Evolutionary conservation across 2,797 vertebrate species (phyloP).

Genomic region (Merluccius polli): DNA sequence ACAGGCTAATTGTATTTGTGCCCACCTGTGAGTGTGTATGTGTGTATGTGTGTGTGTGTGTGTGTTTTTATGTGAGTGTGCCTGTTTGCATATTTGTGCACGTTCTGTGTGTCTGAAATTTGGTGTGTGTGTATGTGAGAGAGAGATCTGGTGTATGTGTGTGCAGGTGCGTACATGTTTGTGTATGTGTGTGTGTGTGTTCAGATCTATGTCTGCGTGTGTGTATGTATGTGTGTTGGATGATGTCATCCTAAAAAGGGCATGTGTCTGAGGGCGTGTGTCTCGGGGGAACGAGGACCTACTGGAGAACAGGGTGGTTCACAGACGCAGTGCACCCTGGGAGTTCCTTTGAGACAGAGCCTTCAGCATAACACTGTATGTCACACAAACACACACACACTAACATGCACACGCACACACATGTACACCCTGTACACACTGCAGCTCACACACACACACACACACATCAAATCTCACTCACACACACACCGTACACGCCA

Average conservation of each 20-base stretch:
- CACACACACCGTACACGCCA: background rate
- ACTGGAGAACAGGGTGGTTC: constrained; percentile 4
- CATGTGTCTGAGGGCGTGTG: constrained; percentile 20
- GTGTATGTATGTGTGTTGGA: constrained; percentile 6
- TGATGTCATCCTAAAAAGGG: constrained; percentile 30
- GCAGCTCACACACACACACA: background rate
- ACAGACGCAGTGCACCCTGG: constrained; percentile 6
- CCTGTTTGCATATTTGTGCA: background rate
- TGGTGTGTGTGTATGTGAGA: background rate
- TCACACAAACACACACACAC: background rate
- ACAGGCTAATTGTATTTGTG: background rate
- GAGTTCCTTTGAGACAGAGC: constrained; percentile 31
- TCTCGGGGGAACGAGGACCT: constrained; percentile 29
- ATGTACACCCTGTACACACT: background rate
- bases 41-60: constrained; percentile 16
- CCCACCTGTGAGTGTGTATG: constrained; percentile 3
- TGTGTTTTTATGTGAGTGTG: background rate
- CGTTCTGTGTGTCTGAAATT: background rate
- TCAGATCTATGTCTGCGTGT: too few relatives aligned
- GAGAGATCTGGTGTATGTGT: background rate
- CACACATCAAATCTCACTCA: background rate
- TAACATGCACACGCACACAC: background rate
- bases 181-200: background rate
- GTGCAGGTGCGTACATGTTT: background rate
- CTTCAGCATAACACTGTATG: constrained; percentile 22